A percentile compares a stretch with the other conserved stretches of the same genome.
phyloP scores from a whole-genome alignment of 2,113 vertebrate genomes.

The Eurypyga helias region DNA sequence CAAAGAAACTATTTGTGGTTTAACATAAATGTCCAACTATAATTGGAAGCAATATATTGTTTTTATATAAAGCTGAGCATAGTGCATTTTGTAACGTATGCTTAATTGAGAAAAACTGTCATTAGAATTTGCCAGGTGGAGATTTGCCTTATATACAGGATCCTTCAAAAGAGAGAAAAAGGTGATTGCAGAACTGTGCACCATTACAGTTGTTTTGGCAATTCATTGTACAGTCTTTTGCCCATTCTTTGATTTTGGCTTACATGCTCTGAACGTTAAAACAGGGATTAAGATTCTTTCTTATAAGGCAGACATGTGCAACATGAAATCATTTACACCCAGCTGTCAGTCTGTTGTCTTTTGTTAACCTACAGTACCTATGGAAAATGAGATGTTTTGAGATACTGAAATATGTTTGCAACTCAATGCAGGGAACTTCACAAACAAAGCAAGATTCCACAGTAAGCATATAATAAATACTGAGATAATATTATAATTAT shows the following conservation, averaged over 20 bases:
- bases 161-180: background rate
- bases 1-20: constrained; percentile 32
- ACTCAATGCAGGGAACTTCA: background rate
- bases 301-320: background rate
- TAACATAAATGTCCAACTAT: background rate
- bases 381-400: background rate
- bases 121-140: background rate
- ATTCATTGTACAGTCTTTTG: background rate
- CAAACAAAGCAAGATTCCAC: background rate
- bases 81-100: background rate
- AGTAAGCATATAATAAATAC: background rate
- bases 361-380: background rate
- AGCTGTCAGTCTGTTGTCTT: background rate
- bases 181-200: background rate
- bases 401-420: background rate
- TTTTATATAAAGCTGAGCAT: background rate
- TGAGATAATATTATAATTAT: too few species aligned
- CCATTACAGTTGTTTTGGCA: background rate
- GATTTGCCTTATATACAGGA: background rate
- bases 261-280: background rate
- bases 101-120: background rate
- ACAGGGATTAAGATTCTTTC: background rate
- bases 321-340: background rate
- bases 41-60: background rate
- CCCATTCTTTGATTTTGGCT: background rate